A percentile compares a stretch with the other conserved stretches of the same genome.
These are phyloP conservation scores for Nymphalis urticae DNA, from an alignment of 2,888 invertebrate genomes.

Conservation along the genomic window DNA sequence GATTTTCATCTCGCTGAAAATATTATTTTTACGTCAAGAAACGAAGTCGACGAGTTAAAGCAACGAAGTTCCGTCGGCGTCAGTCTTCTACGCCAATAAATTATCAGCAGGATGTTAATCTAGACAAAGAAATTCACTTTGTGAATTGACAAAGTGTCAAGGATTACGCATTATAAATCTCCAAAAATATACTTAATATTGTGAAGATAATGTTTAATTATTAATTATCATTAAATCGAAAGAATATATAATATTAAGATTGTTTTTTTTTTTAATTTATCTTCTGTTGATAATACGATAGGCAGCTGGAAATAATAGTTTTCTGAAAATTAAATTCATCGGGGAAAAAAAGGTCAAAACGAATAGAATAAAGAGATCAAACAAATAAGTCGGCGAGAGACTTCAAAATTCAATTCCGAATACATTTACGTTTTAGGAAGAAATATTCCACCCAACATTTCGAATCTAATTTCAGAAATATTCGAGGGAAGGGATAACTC, in stretches of 20 bases:
- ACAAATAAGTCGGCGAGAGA: not conserved
- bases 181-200: not conserved
- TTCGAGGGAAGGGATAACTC: conserved; percentile 7
- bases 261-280: no score
- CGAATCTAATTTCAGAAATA: not conserved
- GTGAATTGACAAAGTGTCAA: conserved; percentile 36
- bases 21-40: conserved; percentile 35
- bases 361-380: no score
- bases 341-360: no score
- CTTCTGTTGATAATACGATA: no score
- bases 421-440: not conserved
- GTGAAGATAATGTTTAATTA: not conserved
- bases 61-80: conserved; percentile 59
- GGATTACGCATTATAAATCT: conserved; percentile 49
- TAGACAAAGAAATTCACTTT: conserved; percentile 60
- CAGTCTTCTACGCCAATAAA: conserved; percentile 41
- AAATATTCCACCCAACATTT: not conserved
- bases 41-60: conserved; percentile 48
- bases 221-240: no score
- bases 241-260: no score
- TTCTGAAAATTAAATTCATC: no score
- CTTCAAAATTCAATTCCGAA: not conserved
- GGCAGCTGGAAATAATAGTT: no score
- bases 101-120: conserved; percentile 64
- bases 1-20: conserved; percentile 12